Evolutionary conservation across 2,797 vertebrate species (phyloP), one percentile per base, ranked within the genome.

Genomic region (Bucorvus abyssinicus): DNA sequence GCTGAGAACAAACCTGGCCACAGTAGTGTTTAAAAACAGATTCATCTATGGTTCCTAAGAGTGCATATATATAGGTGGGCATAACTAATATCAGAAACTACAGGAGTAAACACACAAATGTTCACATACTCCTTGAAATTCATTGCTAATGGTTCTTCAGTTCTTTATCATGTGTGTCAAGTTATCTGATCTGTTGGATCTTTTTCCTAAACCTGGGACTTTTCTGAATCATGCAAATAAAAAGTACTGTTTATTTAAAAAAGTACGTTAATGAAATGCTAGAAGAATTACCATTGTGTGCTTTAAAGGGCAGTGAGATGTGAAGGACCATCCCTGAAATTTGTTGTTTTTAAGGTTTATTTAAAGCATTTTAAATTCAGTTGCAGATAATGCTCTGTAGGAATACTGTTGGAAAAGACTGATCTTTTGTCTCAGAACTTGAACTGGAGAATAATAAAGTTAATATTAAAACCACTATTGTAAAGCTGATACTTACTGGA

Each of bases 151-250:
- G 14, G 1, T 1, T 81, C 6, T 59, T 78, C 30, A 36, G 18
- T 40, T 38, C 15, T 38, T 75, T 87, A 30, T 67, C 11, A 14
- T 3, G 3, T 61, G 5, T 52, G 5, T 36, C 19, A 52, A 40
- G 6, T 50, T 75, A 47, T 59, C 9, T 67, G 10, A 22, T 14
- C 5, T 9, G 4, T 34, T 18, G 0, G 0, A 0, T 50, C 44
- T 56, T 76, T 40, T 4, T 1, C 8, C 19, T 40, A 52, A 68
- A 64, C 4, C 5, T 6, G 71, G 21, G 3, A 34, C 15, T 56
- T 69, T 60, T 30, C 23, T 68, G 60, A 79, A 38, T 34, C 5
- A 32, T 38, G 8, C 1, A 47, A 68, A 80, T 32, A 68, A 69
- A 49, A 78, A 18, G 2, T 36, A 32, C 2, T 47, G 6, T 50